Conservation (phyloP, 2,113 vertebrate species). For the Serilophus lunatus region DNA sequence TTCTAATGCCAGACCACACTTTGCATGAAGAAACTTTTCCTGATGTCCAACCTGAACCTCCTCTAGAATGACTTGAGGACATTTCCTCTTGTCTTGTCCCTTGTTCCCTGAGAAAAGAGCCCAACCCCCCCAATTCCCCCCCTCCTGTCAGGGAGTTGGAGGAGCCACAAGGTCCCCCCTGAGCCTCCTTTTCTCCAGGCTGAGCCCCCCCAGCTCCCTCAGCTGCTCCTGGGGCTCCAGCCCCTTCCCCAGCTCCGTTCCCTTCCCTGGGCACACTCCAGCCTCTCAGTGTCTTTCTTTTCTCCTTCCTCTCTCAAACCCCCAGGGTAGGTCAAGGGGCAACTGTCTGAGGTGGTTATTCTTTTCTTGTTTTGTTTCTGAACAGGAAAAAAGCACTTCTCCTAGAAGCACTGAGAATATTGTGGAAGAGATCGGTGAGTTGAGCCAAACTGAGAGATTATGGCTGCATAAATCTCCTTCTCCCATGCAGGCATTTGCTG, state of each 20-base stretch:
- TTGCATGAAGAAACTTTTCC: background rate
- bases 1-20: background rate
- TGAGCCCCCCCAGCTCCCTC: background rate
- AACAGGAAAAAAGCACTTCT: slow-evolving; percentile 36
- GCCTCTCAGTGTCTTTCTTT: background rate
- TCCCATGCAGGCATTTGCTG: background rate
- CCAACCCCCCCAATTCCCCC: accelerated
- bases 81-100: background rate
- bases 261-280: background rate
- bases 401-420: slow-evolving; percentile 38
- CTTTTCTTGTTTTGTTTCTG: slow-evolving; percentile 8
- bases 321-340: background rate
- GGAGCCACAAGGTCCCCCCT: background rate
- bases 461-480: background rate
- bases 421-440: slow-evolving; percentile 61
- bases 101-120: background rate
- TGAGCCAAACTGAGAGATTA: background rate
- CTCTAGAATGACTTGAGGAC: too few relatives aligned
- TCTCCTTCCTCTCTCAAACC: background rate
- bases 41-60: background rate
- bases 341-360: background rate
- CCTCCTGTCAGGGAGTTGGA: background rate
- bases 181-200: background rate
- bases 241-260: background rate
- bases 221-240: background rate